Base-by-base conservation (phyloP, 2,888 invertebrate species). In the Nomada ferruginata region DNA sequence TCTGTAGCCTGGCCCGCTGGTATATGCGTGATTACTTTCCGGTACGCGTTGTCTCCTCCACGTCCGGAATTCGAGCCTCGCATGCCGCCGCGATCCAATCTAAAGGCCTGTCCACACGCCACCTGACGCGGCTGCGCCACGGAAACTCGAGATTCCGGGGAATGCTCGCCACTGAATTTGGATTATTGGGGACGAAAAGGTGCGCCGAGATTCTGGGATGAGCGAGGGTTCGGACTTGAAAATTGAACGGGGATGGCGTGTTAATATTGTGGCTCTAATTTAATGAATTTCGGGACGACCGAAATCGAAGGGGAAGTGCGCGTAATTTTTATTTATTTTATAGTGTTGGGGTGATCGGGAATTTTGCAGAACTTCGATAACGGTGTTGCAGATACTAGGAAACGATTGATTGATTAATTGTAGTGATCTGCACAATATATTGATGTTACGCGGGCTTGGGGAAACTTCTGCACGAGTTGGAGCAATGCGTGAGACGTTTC, bases 1-100 rank as follows among this genome's bases (percentile, higher is more conserved):
- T 77, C 72, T 85, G 86, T 75, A 85, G 75, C 75, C 86, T 73
- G 59, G 29, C 59, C 55, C n/a, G 60, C 70, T 78, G 82, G 75
- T 79, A 57, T 83, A 86, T 81, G 86, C 84, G 83, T 84, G 87
- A 86, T 86, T 84, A 85, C 85, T 87, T 83, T 83, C 85, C 81
- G 87, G 77, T 83, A 77, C 80, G 79, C 76, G 74, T 73, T 83
- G 70, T 84, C 82, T 84, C 84, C 84, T 79, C 66, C 79, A 74
- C 76, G 79, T 76, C 86, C 63, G 82, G 79, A 79, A 86, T 86
- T 86, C 85, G 75, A 66, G 82, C 60, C 76, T 36, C 68, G 76
- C 66, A 64, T 71, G 71, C 79, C 69, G 72, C 20, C 64, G 69
- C 76, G 59, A 73, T 73, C 55, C 64, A 44, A 69, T 63, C 72